Percentiles rank a stretch among this genome's conserved stretches.
phyloP scores from a whole-genome alignment of 1,140 invertebrate species.

The Mya arenaria region DNA sequence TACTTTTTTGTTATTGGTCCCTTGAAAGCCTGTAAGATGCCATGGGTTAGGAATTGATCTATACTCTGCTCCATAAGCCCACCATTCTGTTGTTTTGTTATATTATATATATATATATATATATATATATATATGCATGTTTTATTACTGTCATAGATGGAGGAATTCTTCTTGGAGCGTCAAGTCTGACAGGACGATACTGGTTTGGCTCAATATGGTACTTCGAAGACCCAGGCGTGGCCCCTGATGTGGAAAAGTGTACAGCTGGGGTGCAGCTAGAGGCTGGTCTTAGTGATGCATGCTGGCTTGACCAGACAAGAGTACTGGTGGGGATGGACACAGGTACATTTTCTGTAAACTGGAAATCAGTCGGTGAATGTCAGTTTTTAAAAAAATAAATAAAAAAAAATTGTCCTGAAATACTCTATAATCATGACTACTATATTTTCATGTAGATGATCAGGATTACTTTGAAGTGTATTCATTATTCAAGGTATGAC shows the following conservation, averaged over 20 bases:
- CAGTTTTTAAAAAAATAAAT: too few species aligned
- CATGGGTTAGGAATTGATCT: background rate
- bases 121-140: background rate
- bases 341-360: slow-evolving; percentile 60
- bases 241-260: slow-evolving; percentile 79
- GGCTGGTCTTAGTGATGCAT: slow-evolving; percentile 76
- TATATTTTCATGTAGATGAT: too few species aligned
- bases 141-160: slow-evolving; percentile 72
- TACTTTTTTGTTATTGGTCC: background rate
- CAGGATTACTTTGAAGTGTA: too few species aligned
- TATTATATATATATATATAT: background rate
- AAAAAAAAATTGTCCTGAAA: too few species aligned
- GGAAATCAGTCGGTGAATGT: too few species aligned
- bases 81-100: background rate
- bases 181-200: slow-evolving; percentile 78
- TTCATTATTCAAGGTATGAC: too few species aligned
- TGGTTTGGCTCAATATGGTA: slow-evolving; percentile 80
- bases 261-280: slow-evolving; percentile 78
- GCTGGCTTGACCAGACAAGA: slow-evolving; percentile 69
- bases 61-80: background rate
- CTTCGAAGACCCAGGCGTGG: slow-evolving; percentile 71
- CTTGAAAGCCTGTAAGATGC: background rate
- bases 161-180: slow-evolving; percentile 76
- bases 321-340: slow-evolving; percentile 75
- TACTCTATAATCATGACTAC: too few species aligned